These are phyloP conservation scores for Xylota sylvarum DNA, from an alignment of 2,888 invertebrate genomes.

Conservation along the genomic window DNA sequence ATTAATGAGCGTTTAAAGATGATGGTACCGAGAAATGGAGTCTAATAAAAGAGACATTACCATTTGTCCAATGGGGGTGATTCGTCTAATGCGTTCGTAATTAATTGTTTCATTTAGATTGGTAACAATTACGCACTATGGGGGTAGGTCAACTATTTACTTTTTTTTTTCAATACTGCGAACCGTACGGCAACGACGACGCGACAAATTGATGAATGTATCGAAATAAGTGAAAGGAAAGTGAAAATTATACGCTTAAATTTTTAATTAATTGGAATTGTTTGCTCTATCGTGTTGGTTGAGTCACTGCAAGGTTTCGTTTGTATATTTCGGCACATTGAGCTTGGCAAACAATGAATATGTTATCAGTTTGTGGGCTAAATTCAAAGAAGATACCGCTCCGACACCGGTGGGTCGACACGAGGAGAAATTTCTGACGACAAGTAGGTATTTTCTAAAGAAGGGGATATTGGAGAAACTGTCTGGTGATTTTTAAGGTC, in stretches of 20 bases:
- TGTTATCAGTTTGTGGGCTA: no score
- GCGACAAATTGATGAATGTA: slow-evolving; percentile 38
- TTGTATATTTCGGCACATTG: no score
- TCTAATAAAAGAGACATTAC: slow-evolving; percentile 71
- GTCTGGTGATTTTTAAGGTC: no score
- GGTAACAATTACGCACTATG: slow-evolving; percentile 67
- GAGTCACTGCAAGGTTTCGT: background rate
- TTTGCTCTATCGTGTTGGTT: slow-evolving; percentile 20
- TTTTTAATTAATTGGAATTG: slow-evolving; percentile 26
- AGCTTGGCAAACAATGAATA: no score
- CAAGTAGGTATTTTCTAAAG: no score
- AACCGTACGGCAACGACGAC: no score
- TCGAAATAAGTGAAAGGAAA: slow-evolving; percentile 23
- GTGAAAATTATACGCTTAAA: slow-evolving; percentile 38
- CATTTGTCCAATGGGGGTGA: slow-evolving; percentile 73
- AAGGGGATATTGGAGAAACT: no score
- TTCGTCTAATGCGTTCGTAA: slow-evolving; percentile 67
- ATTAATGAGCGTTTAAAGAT: slow-evolving; percentile 71
- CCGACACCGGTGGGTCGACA: no score
- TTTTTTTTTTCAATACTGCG: background rate
- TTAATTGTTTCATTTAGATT: slow-evolving; percentile 77
- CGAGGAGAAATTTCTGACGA: no score
- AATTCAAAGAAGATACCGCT: no score
- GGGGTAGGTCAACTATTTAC: slow-evolving; percentile 54
- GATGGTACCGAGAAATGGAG: slow-evolving; percentile 67